Evolutionary conservation across 2,888 invertebrate species (phyloP).

Genomic region (Drosophila sordidula): DNA sequence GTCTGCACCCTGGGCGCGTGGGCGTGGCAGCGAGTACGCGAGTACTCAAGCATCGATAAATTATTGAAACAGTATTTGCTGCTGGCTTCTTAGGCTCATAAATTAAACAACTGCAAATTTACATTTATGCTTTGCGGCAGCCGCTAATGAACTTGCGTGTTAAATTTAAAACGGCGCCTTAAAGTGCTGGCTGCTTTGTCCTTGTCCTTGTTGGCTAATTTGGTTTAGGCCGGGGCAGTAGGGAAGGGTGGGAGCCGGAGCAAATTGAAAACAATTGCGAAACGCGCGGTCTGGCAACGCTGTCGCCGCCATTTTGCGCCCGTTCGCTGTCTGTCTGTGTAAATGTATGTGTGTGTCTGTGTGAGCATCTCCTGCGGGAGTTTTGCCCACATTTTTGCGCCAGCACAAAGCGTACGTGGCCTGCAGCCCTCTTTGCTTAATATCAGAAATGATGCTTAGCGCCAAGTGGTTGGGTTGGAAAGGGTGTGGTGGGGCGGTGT

Average conservation of each 20-base stretch:
- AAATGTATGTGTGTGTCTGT: constrained; percentile 15
- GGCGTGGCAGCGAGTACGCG: constrained; percentile 49
- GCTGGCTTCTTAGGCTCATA: constrained; percentile 27
- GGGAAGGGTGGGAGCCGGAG: not conserved
- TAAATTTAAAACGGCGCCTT: constrained; percentile 16
- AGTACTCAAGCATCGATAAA: constrained; percentile 59
- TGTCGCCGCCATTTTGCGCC: constrained; percentile 46
- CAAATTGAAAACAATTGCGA: constrained; percentile 43
- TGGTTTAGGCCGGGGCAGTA: not conserved
- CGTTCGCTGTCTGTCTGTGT: not conserved
- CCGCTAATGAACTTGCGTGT: constrained; percentile 42
- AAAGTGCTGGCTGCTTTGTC: constrained; percentile 17
- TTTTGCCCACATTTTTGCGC: constrained; percentile 40
- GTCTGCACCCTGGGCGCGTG: constrained; percentile 16
- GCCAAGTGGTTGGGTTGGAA: constrained; percentile 7
- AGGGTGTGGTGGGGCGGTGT: not conserved
- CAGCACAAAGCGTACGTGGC: constrained; percentile 38
- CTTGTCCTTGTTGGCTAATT: constrained; percentile 54
- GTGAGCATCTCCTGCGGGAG: constrained; percentile 42
- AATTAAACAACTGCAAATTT: constrained; percentile 37
- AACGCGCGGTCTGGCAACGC: constrained; percentile 32
- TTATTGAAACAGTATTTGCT: constrained; percentile 63
- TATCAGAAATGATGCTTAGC: constrained; percentile 35
- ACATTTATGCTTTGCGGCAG: constrained; percentile 33
- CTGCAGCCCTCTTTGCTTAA: constrained; percentile 44